phyloP scores from a whole-genome alignment of 2,888 invertebrate species.

The Caenorhabditis zanzibari region DNA sequence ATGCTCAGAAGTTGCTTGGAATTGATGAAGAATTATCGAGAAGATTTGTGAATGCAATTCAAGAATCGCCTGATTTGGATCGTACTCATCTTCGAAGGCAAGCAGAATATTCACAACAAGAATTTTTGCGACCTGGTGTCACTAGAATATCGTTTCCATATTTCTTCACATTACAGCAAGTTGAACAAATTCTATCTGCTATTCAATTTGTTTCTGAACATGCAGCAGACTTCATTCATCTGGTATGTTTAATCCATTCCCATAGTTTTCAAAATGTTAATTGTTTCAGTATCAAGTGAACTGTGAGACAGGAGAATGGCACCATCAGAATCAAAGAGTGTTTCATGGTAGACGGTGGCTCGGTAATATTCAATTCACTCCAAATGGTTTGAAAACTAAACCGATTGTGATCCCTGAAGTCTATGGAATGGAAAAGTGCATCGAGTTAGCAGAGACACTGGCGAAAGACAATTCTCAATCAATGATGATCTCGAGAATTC shows the following conservation, averaged over 20 bases:
- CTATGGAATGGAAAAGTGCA: constrained; percentile 2
- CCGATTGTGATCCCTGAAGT: background rate
- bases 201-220: constrained; percentile 92
- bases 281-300: constrained; percentile 89
- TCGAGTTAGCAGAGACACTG: constrained; percentile 31
- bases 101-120: constrained; percentile 84
- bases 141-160: constrained; percentile 91
- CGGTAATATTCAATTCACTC: constrained; percentile 57
- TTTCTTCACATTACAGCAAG: constrained; percentile 85
- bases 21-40: constrained; percentile 89
- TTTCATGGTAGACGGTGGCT: constrained; percentile 90
- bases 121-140: constrained; percentile 88
- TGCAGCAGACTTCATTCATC: constrained; percentile 91
- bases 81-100: constrained; percentile 85
- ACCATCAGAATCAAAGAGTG: constrained; percentile 89
- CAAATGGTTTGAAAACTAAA: constrained; percentile 40
- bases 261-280: background rate
- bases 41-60: constrained; percentile 89
- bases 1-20: constrained; percentile 91
- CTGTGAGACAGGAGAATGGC: constrained; percentile 93
- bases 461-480: constrained; percentile 29
- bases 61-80: constrained; percentile 87
- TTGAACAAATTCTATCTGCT: constrained; percentile 87
- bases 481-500: constrained; percentile 84
- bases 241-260: constrained; percentile 54